A percentile compares a stretch with the other conserved stretches of the same genome.
Conservation (phyloP, 1,140 invertebrate species). For the Dysdera silvatica region DNA sequence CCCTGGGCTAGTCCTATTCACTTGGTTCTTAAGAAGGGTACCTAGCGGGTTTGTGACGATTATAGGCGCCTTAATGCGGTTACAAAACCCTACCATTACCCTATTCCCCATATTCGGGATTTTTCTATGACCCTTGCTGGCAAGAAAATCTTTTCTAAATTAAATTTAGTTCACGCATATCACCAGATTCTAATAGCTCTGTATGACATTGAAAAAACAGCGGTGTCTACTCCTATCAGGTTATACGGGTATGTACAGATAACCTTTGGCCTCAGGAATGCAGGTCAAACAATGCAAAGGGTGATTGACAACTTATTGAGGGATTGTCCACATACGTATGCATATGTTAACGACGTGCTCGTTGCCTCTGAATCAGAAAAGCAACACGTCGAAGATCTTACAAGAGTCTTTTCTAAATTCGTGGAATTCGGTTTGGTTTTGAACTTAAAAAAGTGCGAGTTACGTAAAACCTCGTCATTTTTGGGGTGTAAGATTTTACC, state of each 20-base stretch:
- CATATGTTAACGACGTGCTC: slow-evolving; percentile 38
- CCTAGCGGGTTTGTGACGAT: slow-evolving; percentile 17
- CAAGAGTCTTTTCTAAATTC: slow-evolving; percentile 40
- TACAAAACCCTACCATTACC: slow-evolving; percentile 22
- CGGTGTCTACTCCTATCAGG: slow-evolving; percentile 19
- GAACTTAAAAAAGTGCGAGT: slow-evolving; percentile 34
- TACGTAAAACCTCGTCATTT: slow-evolving; percentile 3
- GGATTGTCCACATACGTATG: neutral
- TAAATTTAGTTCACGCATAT: slow-evolving; percentile 16
- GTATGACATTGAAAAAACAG: slow-evolving; percentile 24
- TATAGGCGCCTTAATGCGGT: slow-evolving; percentile 15
- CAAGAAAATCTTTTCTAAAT: slow-evolving; percentile 15
- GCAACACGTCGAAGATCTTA: slow-evolving; percentile 41
- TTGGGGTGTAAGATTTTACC: slow-evolving; percentile 5
- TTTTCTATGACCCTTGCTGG: slow-evolving; percentile 7
- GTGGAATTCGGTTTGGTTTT: slow-evolving; percentile 36
- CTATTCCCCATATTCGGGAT: slow-evolving; percentile 21
- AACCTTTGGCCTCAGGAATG: slow-evolving; percentile 26
- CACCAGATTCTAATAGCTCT: slow-evolving; percentile 22
- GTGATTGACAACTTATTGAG: slow-evolving; percentile 16
- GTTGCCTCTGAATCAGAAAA: slow-evolving; percentile 40
- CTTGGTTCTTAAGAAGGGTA: slow-evolving; percentile 32
- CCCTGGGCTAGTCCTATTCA: slow-evolving; percentile 31
- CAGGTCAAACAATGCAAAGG: slow-evolving; percentile 20
- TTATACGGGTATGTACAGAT: slow-evolving; percentile 26